Evolutionary conservation across 2,113 vertebrate genomes (phyloP), one percentile per base, ranked within the genome.

Genomic region (Hypocryptadius cinnamomeus): DNA sequence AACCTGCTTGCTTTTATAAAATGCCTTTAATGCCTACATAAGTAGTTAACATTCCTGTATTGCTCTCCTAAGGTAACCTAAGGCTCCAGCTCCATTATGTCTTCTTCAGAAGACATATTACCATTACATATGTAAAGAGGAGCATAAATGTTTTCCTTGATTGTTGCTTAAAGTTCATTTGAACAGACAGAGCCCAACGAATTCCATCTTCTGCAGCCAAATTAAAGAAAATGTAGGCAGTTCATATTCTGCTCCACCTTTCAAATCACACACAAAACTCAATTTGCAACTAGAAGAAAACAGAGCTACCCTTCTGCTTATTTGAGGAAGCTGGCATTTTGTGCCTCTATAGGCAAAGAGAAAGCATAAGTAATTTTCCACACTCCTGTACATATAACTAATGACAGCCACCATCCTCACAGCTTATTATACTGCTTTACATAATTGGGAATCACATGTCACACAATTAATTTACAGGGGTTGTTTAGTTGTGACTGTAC

Each of bases 111-210:
- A 97, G 96, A 96, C 85, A 44, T 91, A 89, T 91, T 90, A 90
- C 90, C 86, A 89, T 63, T 92, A 84, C 27, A 51, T 88, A 93
- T 61, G 89, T 92, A 81, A 65, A 95, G 93, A 97, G 89, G 87
- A 95, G 76, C 87, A 93, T 88, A 97, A 97, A 96, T 96, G 95
- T 97, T 97, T 97, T 97, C 90, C 92, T 95, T 92, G 94, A 95
- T 92, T 94, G 89, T 97, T 97, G 93, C 96, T 97, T 97, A 96
- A 97, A 97, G 97, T 96, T 97, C 97, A 97, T 96, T 94, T 93
- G 97, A 98, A 97, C 97, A 97, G 97, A 97, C 84, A 95, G 93
- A 90, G 90, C 95, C 95, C 94, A 90, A 85, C 74, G 90, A 97
- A 96, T 96, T 97, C 95, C 95, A 90, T 72, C 93, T 95, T 95